These are phyloP conservation scores for Periphyllus acericola DNA, from an alignment of 2,888 invertebrate genomes.

Conservation along the genomic window DNA sequence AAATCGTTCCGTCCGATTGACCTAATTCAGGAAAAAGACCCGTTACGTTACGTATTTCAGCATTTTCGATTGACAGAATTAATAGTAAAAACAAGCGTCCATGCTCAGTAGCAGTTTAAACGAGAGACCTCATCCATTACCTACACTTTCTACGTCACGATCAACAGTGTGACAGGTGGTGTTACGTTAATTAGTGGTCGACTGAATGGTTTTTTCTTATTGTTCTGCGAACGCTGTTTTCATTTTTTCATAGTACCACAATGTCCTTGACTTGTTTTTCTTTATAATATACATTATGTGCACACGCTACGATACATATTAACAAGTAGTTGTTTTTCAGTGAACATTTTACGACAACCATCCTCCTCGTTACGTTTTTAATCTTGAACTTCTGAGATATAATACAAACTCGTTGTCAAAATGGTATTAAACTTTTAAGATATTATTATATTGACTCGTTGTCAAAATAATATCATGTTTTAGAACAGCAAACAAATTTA, in stretches of 20 bases:
- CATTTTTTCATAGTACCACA: background rate
- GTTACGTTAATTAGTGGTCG: background rate
- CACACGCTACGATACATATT: no score
- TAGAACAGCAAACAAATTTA: background rate
- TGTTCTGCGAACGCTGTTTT: background rate
- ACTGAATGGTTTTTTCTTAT: background rate
- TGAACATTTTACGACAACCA: background rate
- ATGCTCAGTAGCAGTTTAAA: background rate
- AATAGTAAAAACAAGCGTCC: background rate
- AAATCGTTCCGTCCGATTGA: background rate
- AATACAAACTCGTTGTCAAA: background rate
- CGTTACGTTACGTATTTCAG: background rate
- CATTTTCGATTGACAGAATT: background rate
- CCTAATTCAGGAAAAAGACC: background rate
- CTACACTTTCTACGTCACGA: background rate
- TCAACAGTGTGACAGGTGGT: background rate
- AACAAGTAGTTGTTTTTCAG: background rate
- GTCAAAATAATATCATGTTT: background rate
- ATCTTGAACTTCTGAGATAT: background rate
- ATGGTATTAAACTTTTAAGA: background rate
- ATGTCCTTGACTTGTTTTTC: constrained; percentile 1
- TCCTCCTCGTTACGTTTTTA: background rate
- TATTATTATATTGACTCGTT: no score
- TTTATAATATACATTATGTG: no score
- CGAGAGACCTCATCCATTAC: no score